Evolutionary conservation across 1,140 invertebrate genomes (phyloP).

Genomic region (Penaeus chinensis): DNA sequence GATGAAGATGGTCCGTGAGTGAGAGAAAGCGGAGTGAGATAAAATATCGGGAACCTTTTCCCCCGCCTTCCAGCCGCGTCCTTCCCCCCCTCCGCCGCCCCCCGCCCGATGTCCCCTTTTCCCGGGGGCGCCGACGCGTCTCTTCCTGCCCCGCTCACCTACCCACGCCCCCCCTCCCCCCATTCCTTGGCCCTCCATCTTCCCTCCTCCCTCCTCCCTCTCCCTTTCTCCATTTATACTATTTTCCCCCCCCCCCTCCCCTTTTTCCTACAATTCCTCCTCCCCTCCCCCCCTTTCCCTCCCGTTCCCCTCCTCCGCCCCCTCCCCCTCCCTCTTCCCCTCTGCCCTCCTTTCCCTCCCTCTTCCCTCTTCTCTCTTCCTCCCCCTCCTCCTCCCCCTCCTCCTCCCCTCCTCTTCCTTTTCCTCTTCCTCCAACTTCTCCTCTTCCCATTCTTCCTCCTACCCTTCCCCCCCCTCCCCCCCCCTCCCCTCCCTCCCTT

Average conservation of each 20-base stretch:
- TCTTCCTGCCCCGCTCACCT: too few relatives aligned
- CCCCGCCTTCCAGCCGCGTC: too few relatives aligned
- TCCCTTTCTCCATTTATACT: too few relatives aligned
- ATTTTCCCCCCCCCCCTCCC: background rate
- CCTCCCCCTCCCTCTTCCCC: background rate
- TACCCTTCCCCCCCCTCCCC: background rate
- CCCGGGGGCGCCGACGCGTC: too few relatives aligned
- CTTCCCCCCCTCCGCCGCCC: too few relatives aligned
- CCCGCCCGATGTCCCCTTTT: too few relatives aligned
- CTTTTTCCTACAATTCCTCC: background rate
- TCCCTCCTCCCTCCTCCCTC: too few relatives aligned
- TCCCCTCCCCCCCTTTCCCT: background rate
- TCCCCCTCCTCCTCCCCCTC: background rate
- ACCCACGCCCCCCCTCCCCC: too few relatives aligned
- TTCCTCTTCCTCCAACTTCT: background rate
- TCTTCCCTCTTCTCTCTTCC: background rate
- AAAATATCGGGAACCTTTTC: too few relatives aligned
- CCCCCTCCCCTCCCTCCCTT: background rate
- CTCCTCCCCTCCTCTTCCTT: background rate
- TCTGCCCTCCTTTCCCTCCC: background rate
- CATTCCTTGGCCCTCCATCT: too few relatives aligned
- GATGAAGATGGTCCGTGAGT: background rate
- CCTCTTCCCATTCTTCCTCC: background rate
- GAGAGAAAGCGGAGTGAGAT: background rate
- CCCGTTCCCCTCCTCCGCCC: background rate